Base-by-base conservation (phyloP, 2,113 vertebrate genomes). In the Fulica atra region DNA sequence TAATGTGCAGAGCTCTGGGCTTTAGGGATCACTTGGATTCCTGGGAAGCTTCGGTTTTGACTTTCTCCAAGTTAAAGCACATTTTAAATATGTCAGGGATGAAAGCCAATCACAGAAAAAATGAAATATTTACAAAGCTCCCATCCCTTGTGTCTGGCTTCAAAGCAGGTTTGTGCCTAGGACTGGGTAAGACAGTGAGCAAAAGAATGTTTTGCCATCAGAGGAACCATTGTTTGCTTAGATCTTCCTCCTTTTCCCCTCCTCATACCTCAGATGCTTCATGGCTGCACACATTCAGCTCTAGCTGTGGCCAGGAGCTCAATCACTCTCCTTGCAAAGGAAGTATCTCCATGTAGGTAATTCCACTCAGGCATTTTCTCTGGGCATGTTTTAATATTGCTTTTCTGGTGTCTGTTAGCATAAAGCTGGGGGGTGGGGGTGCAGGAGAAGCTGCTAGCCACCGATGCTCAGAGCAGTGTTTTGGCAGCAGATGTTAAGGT, bases 401-500 rank as follows among this genome's bases (percentile, higher is more conserved):
- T 97, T 86, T 81, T 72, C 82, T 92, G 79, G 64, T 91, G 78
- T 95, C 40, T 56, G 79, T 85, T 92, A 50, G 83, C 61, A 78
- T 81, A 89, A 89, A 82, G 54, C n/a, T 65, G 50, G 18, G 38
- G 24, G 50, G 25, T 12, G 48, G 48, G 23, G 11, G 48, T 21
- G 48, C 11, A 14, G 24, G 51, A 53, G 25, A 51, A 15, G 26
- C 85, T 93, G 51, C 48, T 73, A 42, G 69, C 76, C 80, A 81
- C 96, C 95, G 88, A 95, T 94, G 86, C 79, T 92, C 53, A 48
- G 76, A 77, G 84, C 60, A 90, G 97, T 80, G 91, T 95, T 98
- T 96, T 98, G 95, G 97, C 93, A 98, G 97, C 98, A 99, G 98
- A 98, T 99, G 99, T 98, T 97, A 91, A 96, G 98, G 98, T 98